Conservation (phyloP, 1,140 invertebrate genomes). For the Drosophila ironensis region DNA sequence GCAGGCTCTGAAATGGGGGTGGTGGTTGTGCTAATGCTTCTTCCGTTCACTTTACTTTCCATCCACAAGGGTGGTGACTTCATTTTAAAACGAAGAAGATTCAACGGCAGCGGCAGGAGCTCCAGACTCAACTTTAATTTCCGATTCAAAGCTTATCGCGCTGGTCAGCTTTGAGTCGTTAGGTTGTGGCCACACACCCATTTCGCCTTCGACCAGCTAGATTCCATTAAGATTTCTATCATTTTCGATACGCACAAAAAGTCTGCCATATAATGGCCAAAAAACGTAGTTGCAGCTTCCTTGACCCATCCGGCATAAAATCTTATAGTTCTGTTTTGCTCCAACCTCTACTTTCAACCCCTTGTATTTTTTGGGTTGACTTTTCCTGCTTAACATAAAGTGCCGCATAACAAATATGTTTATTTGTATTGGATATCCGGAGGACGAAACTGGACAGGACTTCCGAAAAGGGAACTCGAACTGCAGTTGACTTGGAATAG, state of each 20-base stretch:
- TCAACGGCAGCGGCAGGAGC: conserved; percentile 5
- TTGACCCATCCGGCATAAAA: conserved; percentile 68
- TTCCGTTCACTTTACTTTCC: conserved; percentile 34
- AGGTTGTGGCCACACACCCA: conserved; percentile 30
- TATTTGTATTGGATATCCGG: conserved; percentile 74
- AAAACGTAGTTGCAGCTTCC: conserved; percentile 57
- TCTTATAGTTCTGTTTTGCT: conserved; percentile 62
- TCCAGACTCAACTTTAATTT: conserved; percentile 72
- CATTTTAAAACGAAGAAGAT: conserved; percentile 57
- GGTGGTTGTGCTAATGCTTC: conserved; percentile 43
- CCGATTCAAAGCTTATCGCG: conserved; percentile 74
- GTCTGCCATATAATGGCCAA: conserved; percentile 52
- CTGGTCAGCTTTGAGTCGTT: conserved; percentile 56
- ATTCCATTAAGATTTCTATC: conserved; percentile 80
- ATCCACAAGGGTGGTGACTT: conserved; percentile 4
- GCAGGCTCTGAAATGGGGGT: conserved; percentile 9
- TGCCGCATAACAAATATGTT: conserved; percentile 81
- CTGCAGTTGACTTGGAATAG: conserved; percentile 43
- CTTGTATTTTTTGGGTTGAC: conserved; percentile 1
- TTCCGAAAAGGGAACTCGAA: conserved; percentile 56
- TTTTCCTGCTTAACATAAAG: conserved; percentile 63
- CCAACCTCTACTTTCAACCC: conserved; percentile 64
- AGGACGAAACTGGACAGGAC: conserved; percentile 25
- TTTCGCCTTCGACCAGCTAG: conserved; percentile 1
- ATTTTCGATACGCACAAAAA: conserved; percentile 66